Percentiles rank a stretch among this genome's conserved stretches.
These are phyloP conservation scores for Spinus olivaceus DNA, from an alignment of 2,797 vertebrate species.

Conservation along the genomic window DNA sequence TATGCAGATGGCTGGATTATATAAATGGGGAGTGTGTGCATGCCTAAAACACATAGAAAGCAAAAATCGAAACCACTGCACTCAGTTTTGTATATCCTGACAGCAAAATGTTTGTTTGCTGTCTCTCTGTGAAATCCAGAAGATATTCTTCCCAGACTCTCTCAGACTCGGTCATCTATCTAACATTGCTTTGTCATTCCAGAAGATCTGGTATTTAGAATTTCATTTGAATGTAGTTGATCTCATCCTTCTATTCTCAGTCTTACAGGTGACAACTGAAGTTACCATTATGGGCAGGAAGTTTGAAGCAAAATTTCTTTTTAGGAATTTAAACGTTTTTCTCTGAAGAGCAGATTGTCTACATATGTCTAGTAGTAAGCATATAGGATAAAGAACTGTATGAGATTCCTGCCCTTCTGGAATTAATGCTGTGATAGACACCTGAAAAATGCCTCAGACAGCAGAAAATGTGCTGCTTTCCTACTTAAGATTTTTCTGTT, in stretches of 20 bases:
- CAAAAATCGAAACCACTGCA: not conserved
- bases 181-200: not conserved
- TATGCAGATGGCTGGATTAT: not conserved
- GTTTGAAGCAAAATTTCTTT: not conserved
- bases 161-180: not conserved
- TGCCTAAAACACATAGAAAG: not conserved
- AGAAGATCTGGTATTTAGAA: not conserved
- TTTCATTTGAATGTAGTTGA: not conserved
- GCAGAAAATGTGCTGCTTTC: not conserved
- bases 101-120: not conserved
- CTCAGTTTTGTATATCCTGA: not conserved
- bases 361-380: not conserved
- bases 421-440: not conserved
- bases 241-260: not conserved
- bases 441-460: not conserved
- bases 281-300: not conserved
- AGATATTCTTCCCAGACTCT: not conserved
- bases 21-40: not conserved
- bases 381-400: not conserved
- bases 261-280: not conserved
- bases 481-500: not conserved
- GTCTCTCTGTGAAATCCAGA: not conserved
- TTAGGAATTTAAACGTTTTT: not conserved
- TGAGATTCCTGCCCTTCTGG: not conserved
- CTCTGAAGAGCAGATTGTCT: not conserved